phyloP scores from a whole-genome alignment of 1,140 invertebrate genomes.

The Drosophila bocki region DNA sequence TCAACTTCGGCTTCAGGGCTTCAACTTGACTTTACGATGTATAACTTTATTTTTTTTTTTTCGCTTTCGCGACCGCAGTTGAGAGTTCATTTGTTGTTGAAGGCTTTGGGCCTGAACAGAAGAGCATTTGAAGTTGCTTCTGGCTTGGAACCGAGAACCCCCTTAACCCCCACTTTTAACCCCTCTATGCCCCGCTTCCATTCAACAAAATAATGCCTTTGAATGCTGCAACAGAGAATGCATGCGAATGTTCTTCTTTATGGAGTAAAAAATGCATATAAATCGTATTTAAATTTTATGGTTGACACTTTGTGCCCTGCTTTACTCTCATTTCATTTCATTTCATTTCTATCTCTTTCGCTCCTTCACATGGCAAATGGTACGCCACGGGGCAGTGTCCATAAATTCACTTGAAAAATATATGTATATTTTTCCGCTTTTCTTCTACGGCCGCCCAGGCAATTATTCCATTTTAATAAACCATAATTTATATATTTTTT shows the following conservation, averaged over 20 bases:
- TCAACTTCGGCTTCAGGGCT: neutral
- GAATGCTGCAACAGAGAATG: conserved; percentile 3
- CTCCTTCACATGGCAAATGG: neutral
- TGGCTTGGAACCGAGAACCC: neutral
- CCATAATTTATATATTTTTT: conserved; percentile 60
- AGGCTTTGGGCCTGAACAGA: conserved; percentile 14
- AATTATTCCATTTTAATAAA: conserved; percentile 56
- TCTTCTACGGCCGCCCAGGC: conserved; percentile 19
- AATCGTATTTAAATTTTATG: conserved; percentile 54
- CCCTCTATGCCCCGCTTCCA: neutral
- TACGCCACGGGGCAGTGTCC: neutral
- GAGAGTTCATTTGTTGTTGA: conserved; percentile 40
- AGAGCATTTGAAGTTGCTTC: conserved; percentile 23
- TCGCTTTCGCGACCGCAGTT: conserved; percentile 19
- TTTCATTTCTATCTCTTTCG: conserved; percentile 10
- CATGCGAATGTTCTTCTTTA: conserved; percentile 23
- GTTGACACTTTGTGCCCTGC: conserved; percentile 42
- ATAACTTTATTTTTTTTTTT: neutral
- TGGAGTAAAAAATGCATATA: conserved; percentile 50
- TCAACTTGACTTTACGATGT: neutral
- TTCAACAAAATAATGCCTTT: conserved; percentile 9
- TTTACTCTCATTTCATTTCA: neutral
- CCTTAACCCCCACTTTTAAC: neutral
- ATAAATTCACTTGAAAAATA: conserved; percentile 45
- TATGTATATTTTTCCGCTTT: conserved; percentile 21